These are phyloP conservation scores for Drosophila borealis DNA, from an alignment of 2,888 invertebrate genomes.

Conservation along the genomic window DNA sequence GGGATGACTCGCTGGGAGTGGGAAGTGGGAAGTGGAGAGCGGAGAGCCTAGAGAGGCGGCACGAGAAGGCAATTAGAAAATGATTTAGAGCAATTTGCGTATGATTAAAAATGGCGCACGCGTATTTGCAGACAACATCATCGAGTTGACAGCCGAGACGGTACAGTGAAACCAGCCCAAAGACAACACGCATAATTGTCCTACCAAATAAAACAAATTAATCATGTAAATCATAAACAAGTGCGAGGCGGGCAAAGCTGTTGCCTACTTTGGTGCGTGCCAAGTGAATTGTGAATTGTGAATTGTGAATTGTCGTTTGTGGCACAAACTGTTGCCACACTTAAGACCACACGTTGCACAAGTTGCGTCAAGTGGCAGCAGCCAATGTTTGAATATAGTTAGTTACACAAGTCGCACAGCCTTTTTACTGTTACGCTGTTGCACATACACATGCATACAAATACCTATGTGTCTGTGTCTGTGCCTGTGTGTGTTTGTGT, in stretches of 20 bases:
- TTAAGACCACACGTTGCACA: slow-evolving; percentile 49
- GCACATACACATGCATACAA: slow-evolving; percentile 1
- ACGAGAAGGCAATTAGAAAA: slow-evolving; percentile 69
- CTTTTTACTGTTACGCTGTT: slow-evolving; percentile 62
- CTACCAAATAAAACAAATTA: slow-evolving; percentile 35
- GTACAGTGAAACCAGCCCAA: not conserved
- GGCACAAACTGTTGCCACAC: slow-evolving; percentile 10
- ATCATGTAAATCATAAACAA: slow-evolving; percentile 40
- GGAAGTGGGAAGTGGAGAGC: not conserved
- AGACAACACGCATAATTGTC: slow-evolving; percentile 24
- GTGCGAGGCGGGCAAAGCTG: slow-evolving; percentile 4
- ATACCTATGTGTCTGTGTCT: not conserved
- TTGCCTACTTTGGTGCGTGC: slow-evolving; percentile 31
- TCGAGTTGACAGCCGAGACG: slow-evolving; percentile 14
- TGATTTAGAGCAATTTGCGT: slow-evolving; percentile 68
- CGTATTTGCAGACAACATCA: slow-evolving; percentile 1
- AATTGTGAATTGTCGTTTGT: slow-evolving; percentile 5
- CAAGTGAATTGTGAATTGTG: slow-evolving; percentile 4
- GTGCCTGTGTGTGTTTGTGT: slow-evolving; percentile 21
- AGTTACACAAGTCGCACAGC: slow-evolving; percentile 63
- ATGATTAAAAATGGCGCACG: slow-evolving; percentile 58
- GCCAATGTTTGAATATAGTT: slow-evolving; percentile 67
- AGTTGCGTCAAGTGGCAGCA: slow-evolving; percentile 60
- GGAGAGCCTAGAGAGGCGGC: not conserved
- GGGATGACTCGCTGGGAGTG: slow-evolving; percentile 27